Evolutionary conservation across 30 jellyfish, hydroid and myxozoan genomes (phyloP), one percentile per base, ranked within the genome.

Genomic region (Pseudorhiza aurosa): DNA sequence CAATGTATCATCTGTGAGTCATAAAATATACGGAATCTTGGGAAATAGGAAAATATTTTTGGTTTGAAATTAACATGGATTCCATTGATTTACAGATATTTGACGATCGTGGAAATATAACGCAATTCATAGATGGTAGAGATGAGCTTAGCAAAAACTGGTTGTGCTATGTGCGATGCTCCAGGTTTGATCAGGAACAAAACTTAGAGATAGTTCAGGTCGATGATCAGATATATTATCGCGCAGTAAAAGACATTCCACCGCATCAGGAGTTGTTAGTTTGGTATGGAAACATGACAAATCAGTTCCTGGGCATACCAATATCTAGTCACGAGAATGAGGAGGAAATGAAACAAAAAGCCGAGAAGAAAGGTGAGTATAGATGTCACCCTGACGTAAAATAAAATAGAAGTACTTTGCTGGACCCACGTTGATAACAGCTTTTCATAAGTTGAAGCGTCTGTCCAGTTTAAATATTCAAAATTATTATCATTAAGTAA

Each of bases 251-350:
- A 63, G 97, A 89, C 69, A 75, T 89, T 14, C 91, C 95, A 0
- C 97, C 97, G 63, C 80, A 82, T 49, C 95, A 81, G 56, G 97
- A 89, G 83, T 67, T 89, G 7, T 72, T 89, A 15, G 97, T 89
- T 15, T 89, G 97, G 97, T 89, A 89, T 33, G 86, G 89, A 29
- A 64, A 58, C 39, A 36, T 81, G 2, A 84, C 75, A 9, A 68
- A 72, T 40, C 87, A 68, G 75, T 88, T 88, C 51, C 81, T 88
- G 10, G 97, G 97, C 33, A 88, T 88, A n/a, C 97, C 97, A 28
- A 75, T 77, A 9, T 59, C 90, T 29, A 77, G 29, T 28, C 3
- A 30, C 33, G 56, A 39, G 21, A 49, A 9, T 7, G 68, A 50
- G 9, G 85, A 49, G n/a, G 42, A 27, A 0, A 77, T 22, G 68